Conservation (phyloP, 2,888 invertebrate genomes). For the Agriotes lineatus region DNA sequence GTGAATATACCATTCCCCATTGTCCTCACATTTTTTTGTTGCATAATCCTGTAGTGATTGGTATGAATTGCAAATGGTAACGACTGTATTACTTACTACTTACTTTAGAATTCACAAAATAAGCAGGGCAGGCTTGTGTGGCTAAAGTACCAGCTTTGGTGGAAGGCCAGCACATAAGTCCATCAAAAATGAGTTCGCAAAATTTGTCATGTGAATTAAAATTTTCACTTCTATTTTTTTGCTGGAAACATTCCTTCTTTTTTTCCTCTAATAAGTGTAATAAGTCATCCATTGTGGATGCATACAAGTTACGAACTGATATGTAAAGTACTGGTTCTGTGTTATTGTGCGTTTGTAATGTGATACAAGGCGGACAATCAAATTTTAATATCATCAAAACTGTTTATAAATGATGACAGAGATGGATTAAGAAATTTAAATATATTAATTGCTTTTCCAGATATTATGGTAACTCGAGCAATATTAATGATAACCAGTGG, state of each 20-base stretch:
- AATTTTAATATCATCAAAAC: constrained; percentile 18
- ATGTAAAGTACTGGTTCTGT: neutral
- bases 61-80: neutral
- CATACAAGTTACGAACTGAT: neutral
- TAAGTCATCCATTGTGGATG: constrained; percentile 20
- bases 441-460: neutral
- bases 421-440: constrained; percentile 25
- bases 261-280: constrained; percentile 20
- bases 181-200: constrained; percentile 69
- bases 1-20: constrained; percentile 67
- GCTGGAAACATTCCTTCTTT: constrained; percentile 33
- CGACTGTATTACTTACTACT: constrained; percentile 19
- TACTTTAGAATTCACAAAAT: constrained; percentile 54
- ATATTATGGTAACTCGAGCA: no score
- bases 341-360: constrained; percentile 18
- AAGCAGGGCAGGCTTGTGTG: constrained; percentile 66
- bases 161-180: constrained; percentile 69
- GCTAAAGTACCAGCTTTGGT: constrained; percentile 64
- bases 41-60: constrained; percentile 60
- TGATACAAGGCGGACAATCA: constrained; percentile 39
- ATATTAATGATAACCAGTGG: no score
- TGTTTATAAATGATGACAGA: constrained; percentile 33
- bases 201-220: constrained; percentile 25
- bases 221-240: constrained; percentile 10
- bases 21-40: constrained; percentile 66